Base-by-base conservation (phyloP, 30 jellyfish, hydroid and myxozoan genomes). In the Pelagia noctiluca region DNA sequence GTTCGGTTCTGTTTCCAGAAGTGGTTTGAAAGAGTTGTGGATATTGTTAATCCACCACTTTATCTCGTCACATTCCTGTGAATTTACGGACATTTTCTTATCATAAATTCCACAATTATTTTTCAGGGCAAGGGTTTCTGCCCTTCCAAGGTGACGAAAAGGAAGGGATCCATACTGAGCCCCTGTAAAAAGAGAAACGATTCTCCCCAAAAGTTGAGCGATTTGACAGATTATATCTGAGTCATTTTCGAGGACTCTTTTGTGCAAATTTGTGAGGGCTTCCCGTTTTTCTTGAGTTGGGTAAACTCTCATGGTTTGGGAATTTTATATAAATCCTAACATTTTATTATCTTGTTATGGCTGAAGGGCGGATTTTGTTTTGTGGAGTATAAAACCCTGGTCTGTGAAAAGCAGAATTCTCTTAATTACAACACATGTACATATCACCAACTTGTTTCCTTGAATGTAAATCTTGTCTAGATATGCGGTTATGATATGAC, bases 1-100 rank as follows among this genome's bases (percentile, higher is more conserved):
- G 80, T 37, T n/a, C 24, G 80, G 53, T 23, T 67, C 60, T 7
- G 80, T 67, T 67, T 67, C 37, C 53, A 67, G 33, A 21, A 67
- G 30, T 3, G 33, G 80, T 21, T 19, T 0, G 57, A 42, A 42
- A 42, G 57, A 42, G 57, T 42, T 42, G 57, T 42, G 57, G 16
- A 42, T 42, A 42, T 42, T 42, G 57, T 42, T 42, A 42, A 42
- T 42, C 57, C 57, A 42, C 57, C 57, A 42, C 57, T 16, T 42
- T 5, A 42, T 42, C 57, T 42, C 57, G 57, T 42, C 16, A 42
- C 57, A 42, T 42, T 42, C 57, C 57, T 42, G 57, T 42, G 57
- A 42, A 42, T 42, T 42, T 42, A 42, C 57, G 57, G 57, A 42
- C 57, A 42, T 42, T 42, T 42, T 42, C 57, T 42, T 42, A 42